Evolutionary conservation across 2,797 vertebrate genomes (phyloP).

Genomic region (Dendrocincla fuliginosa): DNA sequence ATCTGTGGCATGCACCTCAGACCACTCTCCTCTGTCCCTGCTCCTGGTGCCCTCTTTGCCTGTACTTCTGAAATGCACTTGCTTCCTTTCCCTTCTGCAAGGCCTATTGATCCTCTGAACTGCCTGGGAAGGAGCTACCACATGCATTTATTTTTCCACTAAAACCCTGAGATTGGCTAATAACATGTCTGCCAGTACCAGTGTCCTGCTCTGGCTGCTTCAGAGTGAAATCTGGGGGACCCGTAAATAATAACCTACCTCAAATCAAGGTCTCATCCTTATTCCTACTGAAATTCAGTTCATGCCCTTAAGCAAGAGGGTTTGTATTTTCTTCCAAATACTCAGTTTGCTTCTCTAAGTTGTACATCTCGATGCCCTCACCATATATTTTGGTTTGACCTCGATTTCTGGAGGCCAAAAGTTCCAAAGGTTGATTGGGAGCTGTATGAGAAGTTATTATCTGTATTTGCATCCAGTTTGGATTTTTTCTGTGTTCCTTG

Average conservation of each 20-base stretch:
- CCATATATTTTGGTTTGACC: not conserved
- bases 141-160: not conserved
- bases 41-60: not conserved
- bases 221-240: not conserved
- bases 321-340: not conserved
- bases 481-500: not conserved
- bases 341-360: not conserved
- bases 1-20: accelerated
- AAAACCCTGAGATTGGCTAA: not conserved
- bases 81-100: not conserved
- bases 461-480: not conserved
- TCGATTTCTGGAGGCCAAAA: conserved; percentile 4
- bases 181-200: not conserved
- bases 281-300: not conserved
- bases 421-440: conserved; percentile 38
- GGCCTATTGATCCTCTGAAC: not conserved
- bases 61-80: not conserved
- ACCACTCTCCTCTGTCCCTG: not conserved
- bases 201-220: not conserved
- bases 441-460: not conserved
- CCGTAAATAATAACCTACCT: not conserved
- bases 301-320: not conserved
- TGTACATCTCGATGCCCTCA: not conserved
- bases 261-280: not conserved
- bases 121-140: not conserved